Evolutionary conservation across 2,113 vertebrate genomes (phyloP).

Genomic region (Lanius ludovicianus): DNA sequence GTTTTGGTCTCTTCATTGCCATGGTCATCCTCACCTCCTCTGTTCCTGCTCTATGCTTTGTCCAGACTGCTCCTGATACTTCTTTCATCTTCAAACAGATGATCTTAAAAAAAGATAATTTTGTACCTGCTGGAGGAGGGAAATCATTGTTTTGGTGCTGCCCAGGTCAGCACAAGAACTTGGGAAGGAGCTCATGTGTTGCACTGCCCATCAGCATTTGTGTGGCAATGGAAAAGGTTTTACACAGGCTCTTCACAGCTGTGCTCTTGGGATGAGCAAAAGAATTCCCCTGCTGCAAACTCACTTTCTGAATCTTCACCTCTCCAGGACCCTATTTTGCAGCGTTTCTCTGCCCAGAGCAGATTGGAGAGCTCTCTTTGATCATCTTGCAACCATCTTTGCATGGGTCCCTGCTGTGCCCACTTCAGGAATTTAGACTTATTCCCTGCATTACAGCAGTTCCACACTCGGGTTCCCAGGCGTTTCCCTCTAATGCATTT

Average conservation of each 20-base stretch:
- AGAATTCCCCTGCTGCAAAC: not conserved
- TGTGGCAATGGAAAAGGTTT: not conserved
- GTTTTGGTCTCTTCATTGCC: not conserved
- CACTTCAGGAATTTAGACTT: not conserved
- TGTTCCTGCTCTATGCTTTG: not conserved
- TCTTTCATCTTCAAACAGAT: not conserved
- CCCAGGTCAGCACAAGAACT: not conserved
- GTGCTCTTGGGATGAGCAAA: not conserved
- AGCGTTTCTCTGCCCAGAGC: not conserved
- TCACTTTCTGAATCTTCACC: not conserved
- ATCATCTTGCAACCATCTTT: not conserved
- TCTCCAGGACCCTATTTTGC: not conserved
- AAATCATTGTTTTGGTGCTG: not conserved
- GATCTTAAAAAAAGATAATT: not conserved
- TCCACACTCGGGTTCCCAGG: not conserved
- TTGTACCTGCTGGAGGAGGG: not conserved
- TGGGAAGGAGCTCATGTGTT: not conserved
- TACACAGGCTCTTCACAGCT: not conserved
- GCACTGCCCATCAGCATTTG: not conserved
- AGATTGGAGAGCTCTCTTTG: not conserved
- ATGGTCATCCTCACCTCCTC: not conserved
- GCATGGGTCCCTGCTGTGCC: not conserved
- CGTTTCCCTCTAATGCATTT: slow-evolving; percentile 35
- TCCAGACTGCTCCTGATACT: not conserved
- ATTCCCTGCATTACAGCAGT: not conserved